A percentile compares a stretch with the other conserved stretches of the same genome.
Conservation (phyloP, 35 echinoderm and acorn worm species). For the Heliocidaris tuberculata region DNA sequence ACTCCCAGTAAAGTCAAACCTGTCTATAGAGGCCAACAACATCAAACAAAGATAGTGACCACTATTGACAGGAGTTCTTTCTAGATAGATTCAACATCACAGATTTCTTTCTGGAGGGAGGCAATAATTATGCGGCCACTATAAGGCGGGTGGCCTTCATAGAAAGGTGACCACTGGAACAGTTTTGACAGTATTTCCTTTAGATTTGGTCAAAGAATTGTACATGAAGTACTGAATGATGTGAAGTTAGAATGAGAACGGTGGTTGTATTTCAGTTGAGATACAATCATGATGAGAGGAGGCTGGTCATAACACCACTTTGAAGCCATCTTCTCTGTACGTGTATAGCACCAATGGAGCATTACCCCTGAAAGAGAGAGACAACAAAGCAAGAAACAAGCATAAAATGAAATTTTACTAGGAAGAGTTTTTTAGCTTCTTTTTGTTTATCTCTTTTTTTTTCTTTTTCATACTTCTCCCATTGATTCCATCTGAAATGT, state of each 20-base stretch:
- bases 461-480: background rate
- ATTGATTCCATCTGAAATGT: no score
- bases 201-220: background rate
- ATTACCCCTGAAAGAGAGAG: conserved; percentile 7
- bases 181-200: background rate
- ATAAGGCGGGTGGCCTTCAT: background rate
- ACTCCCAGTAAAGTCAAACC: background rate
- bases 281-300: background rate
- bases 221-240: conserved; percentile 10
- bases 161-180: background rate
- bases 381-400: conserved; percentile 27
- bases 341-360: conserved; percentile 68
- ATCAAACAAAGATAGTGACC: background rate
- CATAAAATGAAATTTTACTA: background rate
- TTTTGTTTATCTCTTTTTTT: background rate
- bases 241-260: background rate
- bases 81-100: background rate
- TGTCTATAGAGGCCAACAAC: background rate
- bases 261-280: background rate
- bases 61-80: background rate
- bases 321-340: conserved; percentile 82
- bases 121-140: background rate
- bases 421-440: background rate
- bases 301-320: conserved; percentile 70
- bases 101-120: background rate